A percentile compares a stretch with the other conserved stretches of the same genome.
These are phyloP conservation scores for Taeniopygia guttata DNA, from an alignment of 2,797 vertebrate genomes.

Conservation along the genomic window DNA sequence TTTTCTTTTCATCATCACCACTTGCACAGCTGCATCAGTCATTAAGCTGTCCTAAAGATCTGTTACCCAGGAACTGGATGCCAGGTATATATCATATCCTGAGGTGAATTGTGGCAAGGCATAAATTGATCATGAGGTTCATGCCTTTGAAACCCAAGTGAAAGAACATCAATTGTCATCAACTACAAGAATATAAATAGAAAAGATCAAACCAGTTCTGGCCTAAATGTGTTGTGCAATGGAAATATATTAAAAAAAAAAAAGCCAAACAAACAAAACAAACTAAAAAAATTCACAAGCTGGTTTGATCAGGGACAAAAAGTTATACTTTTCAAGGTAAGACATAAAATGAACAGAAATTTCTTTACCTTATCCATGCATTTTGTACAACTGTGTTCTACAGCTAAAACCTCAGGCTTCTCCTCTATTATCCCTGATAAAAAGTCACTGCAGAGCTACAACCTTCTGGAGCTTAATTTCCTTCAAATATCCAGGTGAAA, in stretches of 20 bases:
- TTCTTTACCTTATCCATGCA: not conserved
- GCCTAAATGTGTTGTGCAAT: not conserved
- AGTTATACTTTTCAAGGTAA: not conserved
- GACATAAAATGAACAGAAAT: not conserved
- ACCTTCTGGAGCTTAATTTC: not conserved
- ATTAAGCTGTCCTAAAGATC: slow-evolving; percentile 71
- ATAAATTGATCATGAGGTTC: slow-evolving; percentile 52
- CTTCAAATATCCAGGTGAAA: not conserved
- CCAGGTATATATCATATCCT: slow-evolving; percentile 50
- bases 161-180: slow-evolving; percentile 53
- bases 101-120: slow-evolving; percentile 51
- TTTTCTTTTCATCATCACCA: slow-evolving; percentile 64
- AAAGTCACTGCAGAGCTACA: not conserved
- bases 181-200: slow-evolving; percentile 29
- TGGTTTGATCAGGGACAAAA: not conserved
- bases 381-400: not conserved
- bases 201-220: slow-evolving; percentile 18
- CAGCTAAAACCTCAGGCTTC: not conserved
- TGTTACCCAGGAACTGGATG: slow-evolving; percentile 53
- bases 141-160: slow-evolving; percentile 31
- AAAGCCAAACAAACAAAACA: not conserved
- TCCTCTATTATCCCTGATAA: not conserved
- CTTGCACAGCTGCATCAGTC: slow-evolving; percentile 66
- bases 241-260: not conserved
- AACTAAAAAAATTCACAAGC: not conserved